These are phyloP conservation scores for Petrocephalus microphthalmus DNA, from an alignment of 2,113 vertebrate species.

Conservation along the genomic window DNA sequence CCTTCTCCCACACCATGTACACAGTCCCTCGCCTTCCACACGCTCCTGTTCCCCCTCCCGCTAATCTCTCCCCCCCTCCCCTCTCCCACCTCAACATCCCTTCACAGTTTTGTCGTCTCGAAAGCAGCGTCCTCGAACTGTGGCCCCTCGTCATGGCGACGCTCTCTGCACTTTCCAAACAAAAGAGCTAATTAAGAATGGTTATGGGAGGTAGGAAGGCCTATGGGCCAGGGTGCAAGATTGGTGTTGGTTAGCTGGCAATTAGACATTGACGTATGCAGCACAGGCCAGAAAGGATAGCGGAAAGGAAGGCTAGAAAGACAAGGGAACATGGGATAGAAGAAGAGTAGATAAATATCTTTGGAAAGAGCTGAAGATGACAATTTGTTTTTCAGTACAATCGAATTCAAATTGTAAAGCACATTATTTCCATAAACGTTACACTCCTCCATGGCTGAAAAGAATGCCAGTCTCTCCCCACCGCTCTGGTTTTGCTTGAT, in stretches of 20 bases:
- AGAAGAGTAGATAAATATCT: background rate
- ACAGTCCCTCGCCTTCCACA: background rate
- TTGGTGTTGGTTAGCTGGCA: background rate
- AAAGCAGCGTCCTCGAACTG: slow-evolving; percentile 16
- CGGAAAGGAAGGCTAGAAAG: background rate
- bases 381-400: background rate
- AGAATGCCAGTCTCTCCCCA: slow-evolving; percentile 13
- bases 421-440: slow-evolving; percentile 48
- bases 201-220: background rate
- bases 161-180: background rate
- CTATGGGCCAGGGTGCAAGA: background rate
- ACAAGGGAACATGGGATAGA: background rate
- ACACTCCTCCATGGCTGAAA: slow-evolving; percentile 48
- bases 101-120: background rate
- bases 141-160: background rate
- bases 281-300: background rate
- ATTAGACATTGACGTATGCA: background rate
- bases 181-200: background rate
- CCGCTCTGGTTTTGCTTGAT: slow-evolving; percentile 39
- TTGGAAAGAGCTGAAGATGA: background rate
- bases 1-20: background rate
- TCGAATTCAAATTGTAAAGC: slow-evolving; percentile 15
- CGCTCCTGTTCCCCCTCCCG: background rate
- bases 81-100: slow-evolving; percentile 2
- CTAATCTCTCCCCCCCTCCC: background rate